A percentile compares a stretch with the other conserved stretches of the same genome.
Conservation (phyloP, 2,888 invertebrate species). For the Melanotus villosus region DNA sequence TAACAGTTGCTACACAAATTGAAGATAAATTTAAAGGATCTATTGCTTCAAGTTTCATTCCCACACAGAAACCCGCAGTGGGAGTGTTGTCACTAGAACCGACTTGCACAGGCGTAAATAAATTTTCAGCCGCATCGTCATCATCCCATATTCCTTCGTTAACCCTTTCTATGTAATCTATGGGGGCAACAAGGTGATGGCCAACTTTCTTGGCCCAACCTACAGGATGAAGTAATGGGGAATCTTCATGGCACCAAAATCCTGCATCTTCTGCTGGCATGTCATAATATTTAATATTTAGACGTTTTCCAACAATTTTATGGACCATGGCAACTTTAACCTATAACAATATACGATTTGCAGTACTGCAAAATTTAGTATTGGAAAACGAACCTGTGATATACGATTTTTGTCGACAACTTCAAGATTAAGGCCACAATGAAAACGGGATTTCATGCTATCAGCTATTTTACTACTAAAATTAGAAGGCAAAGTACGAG, state of each 20-base stretch:
- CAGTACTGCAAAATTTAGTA: too few relatives aligned
- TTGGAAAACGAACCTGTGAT: too few relatives aligned
- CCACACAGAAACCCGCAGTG: slow-evolving; percentile 77
- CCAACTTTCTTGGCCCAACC: slow-evolving; percentile 95
- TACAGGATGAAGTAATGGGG: slow-evolving; percentile 93
- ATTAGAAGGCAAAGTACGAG: slow-evolving; percentile 94
- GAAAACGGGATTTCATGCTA: slow-evolving; percentile 86
- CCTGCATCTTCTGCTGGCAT: slow-evolving; percentile 85
- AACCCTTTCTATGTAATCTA: slow-evolving; percentile 82
- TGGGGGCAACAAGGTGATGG: slow-evolving; percentile 89
- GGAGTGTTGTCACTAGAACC: slow-evolving; percentile 62
- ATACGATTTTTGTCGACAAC: slow-evolving; percentile 97
- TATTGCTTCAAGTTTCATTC: slow-evolving; percentile 97
- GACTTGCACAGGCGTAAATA: slow-evolving; percentile 76
- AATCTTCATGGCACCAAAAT: slow-evolving; percentile 98
- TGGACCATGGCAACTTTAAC: slow-evolving; percentile 89
- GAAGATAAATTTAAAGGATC: slow-evolving; percentile 96
- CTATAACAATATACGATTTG: slow-evolving; percentile 43
- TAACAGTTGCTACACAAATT: slow-evolving; percentile 96
- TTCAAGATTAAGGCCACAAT: slow-evolving; percentile 88
- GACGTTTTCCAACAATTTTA: slow-evolving; percentile 92
- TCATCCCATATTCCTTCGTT: slow-evolving; percentile 79
- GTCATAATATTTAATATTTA: slow-evolving; percentile 92
- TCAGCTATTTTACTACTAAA: slow-evolving; percentile 91
- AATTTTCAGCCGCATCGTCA: slow-evolving; percentile 85